Evolutionary conservation across 2,113 vertebrate species (phyloP).

Genomic region (Oncorhynchus mykiss): DNA sequence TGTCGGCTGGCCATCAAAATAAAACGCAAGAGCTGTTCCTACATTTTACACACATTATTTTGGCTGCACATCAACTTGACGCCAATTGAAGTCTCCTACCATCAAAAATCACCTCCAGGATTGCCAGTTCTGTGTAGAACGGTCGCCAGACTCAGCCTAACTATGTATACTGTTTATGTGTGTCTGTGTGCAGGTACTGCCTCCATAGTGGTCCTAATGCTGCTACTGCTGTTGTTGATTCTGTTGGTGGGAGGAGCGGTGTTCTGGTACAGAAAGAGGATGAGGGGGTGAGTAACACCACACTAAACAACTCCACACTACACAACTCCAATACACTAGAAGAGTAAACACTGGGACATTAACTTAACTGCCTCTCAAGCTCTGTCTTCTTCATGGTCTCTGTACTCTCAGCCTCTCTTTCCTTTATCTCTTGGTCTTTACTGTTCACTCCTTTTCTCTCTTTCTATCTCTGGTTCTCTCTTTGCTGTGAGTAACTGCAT

Average conservation of each 20-base stretch:
- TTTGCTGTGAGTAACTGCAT: constrained; percentile 60
- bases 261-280: constrained; percentile 89
- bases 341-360: neutral
- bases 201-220: constrained; percentile 84
- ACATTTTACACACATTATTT: too few relatives aligned
- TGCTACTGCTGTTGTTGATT: constrained; percentile 80
- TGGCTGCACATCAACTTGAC: neutral
- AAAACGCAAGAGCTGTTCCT: neutral
- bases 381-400: neutral
- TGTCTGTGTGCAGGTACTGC: constrained; percentile 75
- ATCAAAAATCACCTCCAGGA: too few relatives aligned
- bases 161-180: neutral
- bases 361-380: neutral
- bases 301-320: too few relatives aligned
- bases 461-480: too few relatives aligned
- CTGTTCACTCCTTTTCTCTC: too few relatives aligned
- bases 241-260: constrained; percentile 77
- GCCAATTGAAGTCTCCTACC: neutral
- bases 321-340: too few relatives aligned
- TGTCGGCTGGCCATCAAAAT: neutral
- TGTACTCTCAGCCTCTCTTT: neutral
- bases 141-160: too few relatives aligned
- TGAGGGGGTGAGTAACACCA: constrained; percentile 83
- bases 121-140: too few relatives aligned
- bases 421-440: neutral